A percentile compares a stretch with the other conserved stretches of the same genome.
Conservation (phyloP, 2,113 vertebrate species). For the Phrynocephalus versicolor region DNA sequence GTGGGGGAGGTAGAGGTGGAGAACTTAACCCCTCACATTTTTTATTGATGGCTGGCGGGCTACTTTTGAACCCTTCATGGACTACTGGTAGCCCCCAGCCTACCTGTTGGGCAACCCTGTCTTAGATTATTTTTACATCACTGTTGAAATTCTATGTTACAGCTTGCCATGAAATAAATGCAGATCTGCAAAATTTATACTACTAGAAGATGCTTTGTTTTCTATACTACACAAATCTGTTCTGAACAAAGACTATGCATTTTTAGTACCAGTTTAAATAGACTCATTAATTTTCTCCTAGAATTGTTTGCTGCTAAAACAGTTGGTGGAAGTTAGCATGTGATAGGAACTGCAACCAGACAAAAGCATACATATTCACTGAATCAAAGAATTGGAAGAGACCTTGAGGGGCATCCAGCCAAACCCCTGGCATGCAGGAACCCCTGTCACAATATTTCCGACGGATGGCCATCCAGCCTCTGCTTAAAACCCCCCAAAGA, state of each 20-base stretch:
- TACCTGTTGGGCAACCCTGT: no score
- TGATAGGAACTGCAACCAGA: neutral
- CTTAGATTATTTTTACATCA: neutral
- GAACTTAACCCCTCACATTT: no score
- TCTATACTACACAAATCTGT: neutral
- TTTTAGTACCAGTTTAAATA: neutral
- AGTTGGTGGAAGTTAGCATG: neutral
- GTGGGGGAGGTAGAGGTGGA: no score
- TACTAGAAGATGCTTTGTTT: neutral
- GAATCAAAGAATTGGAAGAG: no score
- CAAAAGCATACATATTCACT: neutral
- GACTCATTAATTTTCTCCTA: neutral
- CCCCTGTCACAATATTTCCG: no score
- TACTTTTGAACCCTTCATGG: no score
- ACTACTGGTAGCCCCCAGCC: no score
- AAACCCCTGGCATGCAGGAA: no score
- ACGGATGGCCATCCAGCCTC: no score
- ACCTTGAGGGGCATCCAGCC: no score
- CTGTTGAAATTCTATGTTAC: neutral
- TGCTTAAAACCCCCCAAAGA: no score
- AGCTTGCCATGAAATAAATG: neutral
- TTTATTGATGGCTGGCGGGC: no score
- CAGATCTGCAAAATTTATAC: neutral
- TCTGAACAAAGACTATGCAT: neutral
- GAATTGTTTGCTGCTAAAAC: neutral